These are phyloP conservation scores for Eugnorisma glareosa DNA, from an alignment of 2,888 invertebrate genomes.

Conservation along the genomic window DNA sequence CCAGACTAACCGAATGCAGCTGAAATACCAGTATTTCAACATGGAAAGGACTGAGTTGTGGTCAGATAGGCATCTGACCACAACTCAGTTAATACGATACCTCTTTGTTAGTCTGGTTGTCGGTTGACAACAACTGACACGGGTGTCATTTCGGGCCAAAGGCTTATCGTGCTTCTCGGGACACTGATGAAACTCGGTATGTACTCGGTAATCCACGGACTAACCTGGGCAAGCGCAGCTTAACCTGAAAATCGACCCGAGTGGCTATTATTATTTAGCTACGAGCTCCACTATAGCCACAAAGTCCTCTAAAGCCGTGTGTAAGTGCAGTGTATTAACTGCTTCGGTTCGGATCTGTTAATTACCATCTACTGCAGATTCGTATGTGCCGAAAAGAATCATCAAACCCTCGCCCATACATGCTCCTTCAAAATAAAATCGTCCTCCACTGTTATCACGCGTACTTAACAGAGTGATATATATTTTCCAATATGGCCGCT, in stretches of 20 bases:
- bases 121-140: no score
- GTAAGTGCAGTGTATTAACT: not conserved
- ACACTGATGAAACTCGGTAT: not conserved
- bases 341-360: not conserved
- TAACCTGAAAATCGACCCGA: not conserved
- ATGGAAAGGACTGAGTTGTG: no score
- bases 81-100: not conserved
- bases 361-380: not conserved
- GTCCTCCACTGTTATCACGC: conserved; percentile 30
- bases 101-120: no score
- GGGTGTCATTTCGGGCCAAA: no score
- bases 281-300: no score
- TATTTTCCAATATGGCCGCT: conserved; percentile 57
- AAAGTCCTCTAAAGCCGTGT: not conserved
- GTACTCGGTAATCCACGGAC: not conserved
- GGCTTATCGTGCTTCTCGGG: not conserved
- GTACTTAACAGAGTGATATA: conserved; percentile 50
- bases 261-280: not conserved
- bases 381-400: not conserved
- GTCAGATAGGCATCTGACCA: no score
- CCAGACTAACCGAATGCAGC: not conserved
- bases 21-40: not conserved
- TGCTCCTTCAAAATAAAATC: not conserved
- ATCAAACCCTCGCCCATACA: not conserved
- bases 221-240: not conserved